A percentile compares a stretch with the other conserved stretches of the same genome.
Evolutionary conservation across 1,140 invertebrate genomes (phyloP).

Genomic region (Hypothenemus hampei): DNA sequence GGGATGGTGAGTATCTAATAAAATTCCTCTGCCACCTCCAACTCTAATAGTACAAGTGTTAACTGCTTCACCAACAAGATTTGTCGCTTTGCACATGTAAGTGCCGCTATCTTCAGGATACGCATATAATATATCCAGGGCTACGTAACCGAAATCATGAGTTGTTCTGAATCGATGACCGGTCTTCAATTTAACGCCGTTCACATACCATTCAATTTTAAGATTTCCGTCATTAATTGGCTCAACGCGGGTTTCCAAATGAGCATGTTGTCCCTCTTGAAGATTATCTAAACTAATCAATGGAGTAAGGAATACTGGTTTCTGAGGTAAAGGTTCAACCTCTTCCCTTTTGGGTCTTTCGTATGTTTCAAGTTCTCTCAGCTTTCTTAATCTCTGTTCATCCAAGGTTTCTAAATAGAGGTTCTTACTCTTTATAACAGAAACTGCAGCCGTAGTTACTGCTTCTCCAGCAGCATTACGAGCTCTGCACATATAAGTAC

Average conservation of each 20-base stretch:
- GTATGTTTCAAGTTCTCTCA: constrained; percentile 80
- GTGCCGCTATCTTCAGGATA: constrained; percentile 92
- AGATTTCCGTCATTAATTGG: constrained; percentile 94
- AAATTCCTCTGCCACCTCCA: constrained; percentile 72
- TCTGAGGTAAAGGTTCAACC: constrained; percentile 70
- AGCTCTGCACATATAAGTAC: constrained; percentile 92
- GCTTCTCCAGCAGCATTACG: constrained; percentile 89
- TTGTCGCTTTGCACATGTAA: constrained; percentile 92
- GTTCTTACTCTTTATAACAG: constrained; percentile 79
- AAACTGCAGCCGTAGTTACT: constrained; percentile 81
- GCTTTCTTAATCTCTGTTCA: constrained; percentile 81
- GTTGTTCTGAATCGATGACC: constrained; percentile 87
- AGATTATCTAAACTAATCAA: constrained; percentile 78
- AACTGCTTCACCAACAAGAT: constrained; percentile 84
- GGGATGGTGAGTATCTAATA: constrained; percentile 88
- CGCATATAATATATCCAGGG: constrained; percentile 87
- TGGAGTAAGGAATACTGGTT: constrained; percentile 82
- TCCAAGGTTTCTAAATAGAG: constrained; percentile 85
- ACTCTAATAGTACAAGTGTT: constrained; percentile 86
- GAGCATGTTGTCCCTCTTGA: constrained; percentile 87
- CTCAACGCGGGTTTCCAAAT: constrained; percentile 92
- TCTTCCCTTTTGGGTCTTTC: constrained; percentile 70
- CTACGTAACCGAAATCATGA: constrained; percentile 95
- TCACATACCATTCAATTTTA: constrained; percentile 93
- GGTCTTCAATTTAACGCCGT: constrained; percentile 71